Evolutionary conservation across 2,113 vertebrate species (phyloP), one percentile per base, ranked within the genome.

Genomic region (Oryzias melastigma): DNA sequence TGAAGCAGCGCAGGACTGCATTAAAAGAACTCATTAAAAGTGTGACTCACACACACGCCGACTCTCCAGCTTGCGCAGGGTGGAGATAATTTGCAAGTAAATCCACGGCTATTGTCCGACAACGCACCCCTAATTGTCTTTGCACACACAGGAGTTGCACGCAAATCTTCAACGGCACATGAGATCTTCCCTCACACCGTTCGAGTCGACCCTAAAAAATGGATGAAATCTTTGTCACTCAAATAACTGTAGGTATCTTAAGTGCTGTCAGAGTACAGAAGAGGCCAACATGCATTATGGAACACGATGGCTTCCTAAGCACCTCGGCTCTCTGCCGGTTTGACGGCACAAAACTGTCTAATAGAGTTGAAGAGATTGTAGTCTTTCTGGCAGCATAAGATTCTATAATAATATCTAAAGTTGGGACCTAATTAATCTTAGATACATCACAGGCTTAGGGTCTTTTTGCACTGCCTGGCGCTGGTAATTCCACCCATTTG

Each of bases 201-300:
- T 79, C 84, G 65, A 88, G 86, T 86, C 82, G 83, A 80, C 77
- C 85, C 86, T 91, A 78, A 90, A 90, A 90, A 90, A 91, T 89
- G 85, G 87, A 92, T 91, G 90, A 91, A 88, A 86, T 89, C 87
- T 91, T 91, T 91, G 90, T 91, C 87, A 89, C 90, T 90, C 88
- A 90, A 89, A 91, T 86, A 78, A 85, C 81, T 86, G 84, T 83
- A 86, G 84, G 85, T 87, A 90, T 80, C 83, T 83, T 90, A 90
- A 88, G 88, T 86, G 85, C 87, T 90, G 86, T 87, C 81, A 87
- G 83, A 83, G 84, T 71, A 82, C 41, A 71, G 79, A 87, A 87
- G 88, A 90, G 79, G 87, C 86, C 81, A 63, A 69, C 87, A 90
- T 91, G 80, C 83, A 90, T 90, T 87, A 90, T 90, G 83, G 84